Base-by-base conservation (phyloP, 2,113 vertebrate genomes). In the Nibea albiflora region DNA sequence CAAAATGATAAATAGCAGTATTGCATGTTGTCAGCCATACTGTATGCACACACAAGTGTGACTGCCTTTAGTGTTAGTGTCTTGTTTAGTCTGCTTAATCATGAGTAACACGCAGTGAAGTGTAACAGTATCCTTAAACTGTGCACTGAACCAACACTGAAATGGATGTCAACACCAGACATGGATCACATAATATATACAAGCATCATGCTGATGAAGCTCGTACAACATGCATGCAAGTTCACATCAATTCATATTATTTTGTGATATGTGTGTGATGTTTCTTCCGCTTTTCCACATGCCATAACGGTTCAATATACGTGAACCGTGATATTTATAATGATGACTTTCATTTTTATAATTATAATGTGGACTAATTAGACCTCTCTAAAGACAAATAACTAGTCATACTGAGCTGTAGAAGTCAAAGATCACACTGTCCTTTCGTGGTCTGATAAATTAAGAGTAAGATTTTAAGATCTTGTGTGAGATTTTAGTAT, bases 81-180 rank as follows among this genome's bases (percentile, higher is more conserved):
- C 71, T 49, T 24, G 19, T 71, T 76, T 49, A 53, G 56, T 85
- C 68, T 73, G 61, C 20, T 58, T 68, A 52, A 84, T 80, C 22
- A 26, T 31, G 26, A 73, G 35, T 56, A 78, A 78, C 42, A 60
- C 72, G 67, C 79, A 74, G 16, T 73, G 68, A 67, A 71, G 58
- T 22, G 63, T 77, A 75, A 72, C 52, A 28, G 22, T 66, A 73
- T 77, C 64, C 42, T 62, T 80, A 60, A 56, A 83, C 54, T 67
- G 78, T 81, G 68, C 69, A 68, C 28, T 87, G 87, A 80, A 73
- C 78, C 50, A 76, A 63, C 42, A 74, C 56, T 70, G 53, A 81
- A 61, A 47, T 67, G 62, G 53, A 63, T 65, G 69, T 84, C 63
- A 85, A 76, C 79, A 88, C 77, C 72, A 80, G 73, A 86, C 82